Evolutionary conservation across 1,140 invertebrate genomes (phyloP), one percentile per base, ranked within the genome.

Genomic region (Euura lappo): DNA sequence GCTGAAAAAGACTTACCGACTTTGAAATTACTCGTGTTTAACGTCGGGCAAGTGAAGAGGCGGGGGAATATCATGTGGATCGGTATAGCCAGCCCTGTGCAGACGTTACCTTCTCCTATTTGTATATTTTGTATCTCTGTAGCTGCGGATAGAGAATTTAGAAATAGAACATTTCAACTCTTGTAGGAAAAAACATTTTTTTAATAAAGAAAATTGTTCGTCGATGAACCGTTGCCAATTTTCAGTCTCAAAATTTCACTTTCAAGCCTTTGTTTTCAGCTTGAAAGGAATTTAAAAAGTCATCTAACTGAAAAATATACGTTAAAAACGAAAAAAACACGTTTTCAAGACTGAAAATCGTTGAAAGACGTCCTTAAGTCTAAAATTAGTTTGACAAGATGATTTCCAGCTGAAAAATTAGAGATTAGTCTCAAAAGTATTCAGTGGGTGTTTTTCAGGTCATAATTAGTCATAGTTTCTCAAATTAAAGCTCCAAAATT

Each of bases 91-190:
- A 98, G 87, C 71, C 93, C 93, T 72, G 93, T 91, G 68, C 91
- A 90, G 66, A 98, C 92, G 88, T 98, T 96, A 43, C 97, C 97
- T 84, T 97, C 96, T 2, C 95, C 96, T 75, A 99, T 95, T 90
- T 99, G 97, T 85, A 99, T 98, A 84, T 98, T 99, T 89, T 98
- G 97, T 78, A 99, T 97, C 90, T 99, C 98, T 3, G 97, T 99
- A 2, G 96, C 97, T 97, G 83, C 73, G 13, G 51, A 28, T n/a
- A 60, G 13, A 11, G 89, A 89, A 74, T 73, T 76, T 28, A 3
- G 44, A 73, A 68, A 70, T n/a, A 13, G 68, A 46, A 65, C 72
- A 46, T 11, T n/a, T 68, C 4, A 45, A 3, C 28, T 28, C 28
- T 28, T 28, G 28, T 28, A 28, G 51, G 51, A 60, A 68, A 69